Conservation (phyloP, 2,797 vertebrate species). For the Orestias chungarensis region DNA sequence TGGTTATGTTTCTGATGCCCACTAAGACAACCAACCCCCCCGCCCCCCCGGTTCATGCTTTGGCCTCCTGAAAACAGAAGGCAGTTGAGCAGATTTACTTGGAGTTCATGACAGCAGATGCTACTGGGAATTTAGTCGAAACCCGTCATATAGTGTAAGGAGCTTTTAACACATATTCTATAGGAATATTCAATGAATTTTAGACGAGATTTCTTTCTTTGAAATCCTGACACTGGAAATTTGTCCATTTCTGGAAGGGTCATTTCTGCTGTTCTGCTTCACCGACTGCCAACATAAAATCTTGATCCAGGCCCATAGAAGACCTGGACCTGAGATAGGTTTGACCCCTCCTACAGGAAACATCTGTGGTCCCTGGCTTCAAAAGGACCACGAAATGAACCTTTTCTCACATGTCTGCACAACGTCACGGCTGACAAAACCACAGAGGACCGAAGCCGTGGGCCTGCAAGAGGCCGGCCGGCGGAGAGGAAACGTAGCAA, state of each 20-base stretch:
- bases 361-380: not conserved
- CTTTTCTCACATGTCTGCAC: constrained; percentile 13
- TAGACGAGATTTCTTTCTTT: not conserved
- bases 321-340: constrained; percentile 4
- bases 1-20: constrained; percentile 29
- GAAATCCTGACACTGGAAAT: not conserved
- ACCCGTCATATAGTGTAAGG: not conserved
- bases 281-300: not conserved
- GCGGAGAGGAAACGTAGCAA: constrained; percentile 1
- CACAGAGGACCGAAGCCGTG: not conserved
- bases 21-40: constrained; percentile 32
- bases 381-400: constrained; percentile 8
- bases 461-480: not conserved
- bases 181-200: not conserved
- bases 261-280: constrained; percentile 3
- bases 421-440: constrained; percentile 11
- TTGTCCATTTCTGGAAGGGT: not conserved
- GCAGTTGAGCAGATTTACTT: constrained; percentile 47
- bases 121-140: not conserved
- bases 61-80: constrained; percentile 37
- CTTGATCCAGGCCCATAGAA: not conserved
- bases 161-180: constrained; percentile 6
- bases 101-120: constrained; percentile 30
- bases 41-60: constrained; percentile 34
- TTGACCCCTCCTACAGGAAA: constrained; percentile 7